These are phyloP conservation scores for Danio tinwini DNA, from an alignment of 2,797 vertebrate genomes.

Conservation along the genomic window DNA sequence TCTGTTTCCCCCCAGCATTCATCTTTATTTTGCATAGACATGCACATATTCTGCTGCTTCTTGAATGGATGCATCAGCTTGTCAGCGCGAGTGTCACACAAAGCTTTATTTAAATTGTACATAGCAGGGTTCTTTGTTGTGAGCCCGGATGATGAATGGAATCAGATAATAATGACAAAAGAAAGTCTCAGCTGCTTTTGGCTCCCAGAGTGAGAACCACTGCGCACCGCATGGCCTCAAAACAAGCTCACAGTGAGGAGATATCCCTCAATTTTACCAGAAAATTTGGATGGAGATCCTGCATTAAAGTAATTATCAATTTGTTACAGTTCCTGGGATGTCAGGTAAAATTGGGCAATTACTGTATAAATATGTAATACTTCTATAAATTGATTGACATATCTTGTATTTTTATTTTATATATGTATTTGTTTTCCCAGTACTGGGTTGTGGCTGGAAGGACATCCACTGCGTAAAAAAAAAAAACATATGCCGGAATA, in stretches of 20 bases:
- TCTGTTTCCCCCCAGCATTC: slow-evolving; percentile 75
- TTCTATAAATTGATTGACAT: too few species aligned
- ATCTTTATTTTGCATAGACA: slow-evolving; percentile 85
- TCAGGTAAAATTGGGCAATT: not conserved
- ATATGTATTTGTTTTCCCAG: too few species aligned
- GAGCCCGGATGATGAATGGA: slow-evolving; percentile 61
- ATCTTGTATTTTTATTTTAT: too few species aligned
- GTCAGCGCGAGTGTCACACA: slow-evolving; percentile 63
- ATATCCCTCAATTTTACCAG: slow-evolving; percentile 43
- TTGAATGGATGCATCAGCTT: slow-evolving; percentile 70
- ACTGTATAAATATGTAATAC: too few species aligned
- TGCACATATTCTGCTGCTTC: slow-evolving; percentile 72
- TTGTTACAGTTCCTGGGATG: slow-evolving; percentile 10
- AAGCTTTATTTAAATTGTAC: slow-evolving; percentile 71
- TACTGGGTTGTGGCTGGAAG: too few species aligned
- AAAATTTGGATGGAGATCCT: slow-evolving; percentile 38
- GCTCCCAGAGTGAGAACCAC: slow-evolving; percentile 32
- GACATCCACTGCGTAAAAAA: too few species aligned
- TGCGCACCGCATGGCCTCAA: not conserved
- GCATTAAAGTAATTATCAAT: slow-evolving; percentile 28
- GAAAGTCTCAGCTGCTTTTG: slow-evolving; percentile 47
- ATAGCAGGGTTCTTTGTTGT: slow-evolving; percentile 64
- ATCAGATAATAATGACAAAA: slow-evolving; percentile 58
- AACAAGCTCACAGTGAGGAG: slow-evolving; percentile 14
- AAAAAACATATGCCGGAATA: too few species aligned